phyloP scores from a whole-genome alignment of 2,888 invertebrate species.

The Palloptera scutellata region DNA sequence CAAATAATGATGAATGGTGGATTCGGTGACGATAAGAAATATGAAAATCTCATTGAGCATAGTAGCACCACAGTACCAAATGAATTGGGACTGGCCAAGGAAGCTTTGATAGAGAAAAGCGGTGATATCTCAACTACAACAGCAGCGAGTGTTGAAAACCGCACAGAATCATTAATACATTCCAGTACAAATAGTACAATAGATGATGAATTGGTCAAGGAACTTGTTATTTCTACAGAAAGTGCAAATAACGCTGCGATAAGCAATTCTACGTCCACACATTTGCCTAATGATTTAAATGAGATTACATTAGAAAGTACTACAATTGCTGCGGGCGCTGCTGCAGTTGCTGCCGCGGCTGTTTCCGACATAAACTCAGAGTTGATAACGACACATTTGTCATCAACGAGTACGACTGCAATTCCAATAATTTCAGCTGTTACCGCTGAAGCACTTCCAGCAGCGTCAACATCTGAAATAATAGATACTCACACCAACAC shows the following conservation, averaged over 20 bases:
- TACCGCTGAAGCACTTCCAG: conserved; percentile 6
- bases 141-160: background rate
- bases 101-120: background rate
- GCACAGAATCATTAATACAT: background rate
- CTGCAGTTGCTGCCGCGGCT: no score
- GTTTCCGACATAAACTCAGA: no score
- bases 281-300: conserved; percentile 15
- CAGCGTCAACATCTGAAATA: conserved; percentile 4
- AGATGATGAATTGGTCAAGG: background rate
- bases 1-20: conserved; percentile 52
- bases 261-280: background rate
- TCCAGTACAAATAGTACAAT: background rate
- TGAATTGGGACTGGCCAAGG: background rate
- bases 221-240: background rate
- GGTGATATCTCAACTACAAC: background rate
- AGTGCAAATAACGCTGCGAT: background rate
- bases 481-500: conserved; percentile 24
- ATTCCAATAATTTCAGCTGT: conserved; percentile 21
- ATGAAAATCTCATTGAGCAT: background rate
- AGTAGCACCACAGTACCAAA: no score
- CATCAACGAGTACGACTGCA: background rate
- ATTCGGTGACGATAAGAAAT: conserved; percentile 16
- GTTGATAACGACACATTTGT: background rate
- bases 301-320: conserved; percentile 8
- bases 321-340: conserved; percentile 2